Percentiles rank a stretch among this genome's conserved stretches.
Conservation (phyloP, 2,888 invertebrate species). For the Hypomecis punctinalis region DNA sequence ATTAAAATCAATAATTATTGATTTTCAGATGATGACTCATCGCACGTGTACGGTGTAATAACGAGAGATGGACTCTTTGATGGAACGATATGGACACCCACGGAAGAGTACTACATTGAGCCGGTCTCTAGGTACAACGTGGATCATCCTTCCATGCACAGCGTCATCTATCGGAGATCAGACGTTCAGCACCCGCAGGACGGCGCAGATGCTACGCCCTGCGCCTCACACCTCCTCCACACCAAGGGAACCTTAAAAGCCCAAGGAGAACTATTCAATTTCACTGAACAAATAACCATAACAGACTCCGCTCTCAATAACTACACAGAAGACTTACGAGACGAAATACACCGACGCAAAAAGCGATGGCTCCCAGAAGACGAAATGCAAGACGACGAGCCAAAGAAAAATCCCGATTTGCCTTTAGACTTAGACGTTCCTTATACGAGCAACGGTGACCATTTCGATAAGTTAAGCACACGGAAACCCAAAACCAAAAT, state of each 20-base stretch:
- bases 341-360: conserved; percentile 73
- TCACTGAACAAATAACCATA: conserved; percentile 63
- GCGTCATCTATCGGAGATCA: conserved; percentile 92
- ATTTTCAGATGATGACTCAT: conserved; percentile 90
- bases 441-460: conserved; percentile 86
- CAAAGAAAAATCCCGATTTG: conserved; percentile 86
- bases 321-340: conserved; percentile 69
- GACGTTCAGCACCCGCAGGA: conserved; percentile 87
- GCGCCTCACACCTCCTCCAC: conserved; percentile 87
- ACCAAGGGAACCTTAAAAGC: conserved; percentile 69
- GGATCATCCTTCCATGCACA: conserved; percentile 87
- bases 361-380: conserved; percentile 90
- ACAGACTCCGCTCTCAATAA: conserved; percentile 63
- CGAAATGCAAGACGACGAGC: conserved; percentile 84
- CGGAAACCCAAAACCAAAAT: conserved; percentile 82
- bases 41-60: conserved; percentile 93
- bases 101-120: conserved; percentile 94
- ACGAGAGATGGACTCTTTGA: conserved; percentile 95
- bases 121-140: conserved; percentile 88
- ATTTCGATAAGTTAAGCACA: conserved; percentile 78
- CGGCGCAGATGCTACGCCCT: conserved; percentile 69
- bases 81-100: conserved; percentile 91
- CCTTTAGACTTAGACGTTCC: conserved; percentile 88
- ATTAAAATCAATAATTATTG: conserved; percentile 7
- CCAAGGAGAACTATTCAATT: conserved; percentile 73